phyloP scores from a whole-genome alignment of 2,797 vertebrate species.

The Myotis vivesi region DNA sequence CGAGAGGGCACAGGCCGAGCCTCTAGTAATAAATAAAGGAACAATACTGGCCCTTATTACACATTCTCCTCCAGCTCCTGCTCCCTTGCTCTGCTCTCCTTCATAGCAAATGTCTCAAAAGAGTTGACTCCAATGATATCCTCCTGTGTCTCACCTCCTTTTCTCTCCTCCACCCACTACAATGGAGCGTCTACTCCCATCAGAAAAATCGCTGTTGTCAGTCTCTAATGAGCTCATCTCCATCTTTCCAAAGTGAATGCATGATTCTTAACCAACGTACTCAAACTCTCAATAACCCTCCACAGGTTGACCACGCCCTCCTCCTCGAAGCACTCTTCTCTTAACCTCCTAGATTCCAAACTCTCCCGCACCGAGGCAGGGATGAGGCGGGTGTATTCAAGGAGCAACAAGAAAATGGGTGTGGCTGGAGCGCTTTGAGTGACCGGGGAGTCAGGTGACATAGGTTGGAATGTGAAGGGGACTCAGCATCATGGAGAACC shows the following conservation, averaged over 20 bases:
- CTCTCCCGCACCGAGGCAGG: neutral
- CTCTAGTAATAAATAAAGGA: neutral
- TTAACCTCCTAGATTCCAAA: neutral
- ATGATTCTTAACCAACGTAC: neutral
- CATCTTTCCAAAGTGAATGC: neutral
- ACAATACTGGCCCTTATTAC: neutral
- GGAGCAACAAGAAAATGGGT: neutral
- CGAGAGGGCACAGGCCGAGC: no score
- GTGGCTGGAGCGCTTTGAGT: neutral
- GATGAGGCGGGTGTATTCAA: neutral
- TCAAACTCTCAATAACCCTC: neutral
- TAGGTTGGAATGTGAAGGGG: neutral
- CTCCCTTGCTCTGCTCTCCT: neutral
- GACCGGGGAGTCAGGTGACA: neutral
- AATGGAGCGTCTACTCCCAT: neutral
- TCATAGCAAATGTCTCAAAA: neutral
- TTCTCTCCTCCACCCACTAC: neutral
- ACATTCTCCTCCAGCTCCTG: neutral
- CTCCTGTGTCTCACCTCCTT: neutral
- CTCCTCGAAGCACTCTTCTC: neutral
- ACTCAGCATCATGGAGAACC: neutral
- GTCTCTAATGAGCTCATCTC: neutral
- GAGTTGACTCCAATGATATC: neutral
- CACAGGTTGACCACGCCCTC: neutral
- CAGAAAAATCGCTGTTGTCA: neutral